Conservation (phyloP, 2,888 invertebrate species). For the Lumbricus terrestris region DNA sequence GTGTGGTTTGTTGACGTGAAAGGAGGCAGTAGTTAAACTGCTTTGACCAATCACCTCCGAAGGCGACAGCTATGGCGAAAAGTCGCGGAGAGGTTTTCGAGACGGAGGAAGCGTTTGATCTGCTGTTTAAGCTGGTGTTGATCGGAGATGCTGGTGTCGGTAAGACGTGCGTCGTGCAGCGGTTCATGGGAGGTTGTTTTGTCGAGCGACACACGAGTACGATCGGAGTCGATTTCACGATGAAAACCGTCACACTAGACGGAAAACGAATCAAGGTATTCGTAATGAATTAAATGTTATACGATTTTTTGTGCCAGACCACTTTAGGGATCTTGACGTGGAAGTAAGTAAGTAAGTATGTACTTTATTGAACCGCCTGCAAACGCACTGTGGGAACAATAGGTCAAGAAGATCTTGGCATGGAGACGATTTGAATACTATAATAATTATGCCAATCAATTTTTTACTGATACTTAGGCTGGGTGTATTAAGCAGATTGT, state of each 20-base stretch:
- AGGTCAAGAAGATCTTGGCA: too few relatives aligned
- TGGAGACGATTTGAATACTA: too few relatives aligned
- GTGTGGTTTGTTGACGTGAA: not conserved
- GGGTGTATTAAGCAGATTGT: too few relatives aligned
- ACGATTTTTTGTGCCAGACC: too few relatives aligned
- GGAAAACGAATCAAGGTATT: constrained; percentile 89
- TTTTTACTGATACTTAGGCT: too few relatives aligned
- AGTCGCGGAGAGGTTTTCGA: constrained; percentile 38
- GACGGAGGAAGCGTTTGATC: constrained; percentile 73
- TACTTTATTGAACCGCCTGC: too few relatives aligned
- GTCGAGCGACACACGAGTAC: constrained; percentile 89
- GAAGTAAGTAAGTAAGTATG: too few relatives aligned
- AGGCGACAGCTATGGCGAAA: not conserved
- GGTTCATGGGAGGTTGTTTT: constrained; percentile 92
- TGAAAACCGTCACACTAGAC: constrained; percentile 92
- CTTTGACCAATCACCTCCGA: not conserved
- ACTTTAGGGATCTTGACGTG: too few relatives aligned
- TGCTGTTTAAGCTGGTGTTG: constrained; percentile 89
- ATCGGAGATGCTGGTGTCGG: constrained; percentile 71
- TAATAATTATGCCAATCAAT: too few relatives aligned
- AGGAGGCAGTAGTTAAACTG: not conserved
- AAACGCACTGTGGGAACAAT: too few relatives aligned
- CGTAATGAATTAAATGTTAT: not conserved
- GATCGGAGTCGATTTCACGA: constrained; percentile 96
- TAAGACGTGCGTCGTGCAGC: constrained; percentile 91